phyloP scores from a whole-genome alignment of 1,140 invertebrate genomes.

The Popillia japonica region DNA sequence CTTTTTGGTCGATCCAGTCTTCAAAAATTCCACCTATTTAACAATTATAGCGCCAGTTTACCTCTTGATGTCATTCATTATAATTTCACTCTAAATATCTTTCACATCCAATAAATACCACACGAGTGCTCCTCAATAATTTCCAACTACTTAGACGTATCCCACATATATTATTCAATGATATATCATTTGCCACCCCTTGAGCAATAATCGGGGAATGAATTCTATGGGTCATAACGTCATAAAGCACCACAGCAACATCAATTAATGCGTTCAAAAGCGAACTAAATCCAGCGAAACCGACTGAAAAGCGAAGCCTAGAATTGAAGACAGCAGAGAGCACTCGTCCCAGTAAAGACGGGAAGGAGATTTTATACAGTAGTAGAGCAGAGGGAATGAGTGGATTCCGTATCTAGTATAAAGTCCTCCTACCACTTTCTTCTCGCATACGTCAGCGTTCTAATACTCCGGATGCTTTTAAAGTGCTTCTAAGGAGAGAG shows the following conservation, averaged over 20 bases:
- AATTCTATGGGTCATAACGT: too few species aligned
- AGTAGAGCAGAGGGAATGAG: neutral
- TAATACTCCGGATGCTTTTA: slow-evolving; percentile 31
- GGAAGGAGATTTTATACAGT: slow-evolving; percentile 24
- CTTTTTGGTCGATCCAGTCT: too few species aligned
- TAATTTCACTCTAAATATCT: too few species aligned
- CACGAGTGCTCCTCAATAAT: too few species aligned
- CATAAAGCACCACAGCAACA: slow-evolving; percentile 3
- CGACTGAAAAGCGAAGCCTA: neutral
- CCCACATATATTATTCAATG: too few species aligned
- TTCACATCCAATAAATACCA: too few species aligned
- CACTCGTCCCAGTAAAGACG: slow-evolving; percentile 24
- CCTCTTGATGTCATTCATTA: too few species aligned
- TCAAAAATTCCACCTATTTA: too few species aligned
- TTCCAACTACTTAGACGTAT: too few species aligned
- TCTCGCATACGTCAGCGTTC: slow-evolving; percentile 16
- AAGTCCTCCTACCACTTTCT: neutral
- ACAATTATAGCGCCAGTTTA: too few species aligned
- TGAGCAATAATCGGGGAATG: too few species aligned
- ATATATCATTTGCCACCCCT: too few species aligned
- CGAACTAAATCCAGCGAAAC: neutral
- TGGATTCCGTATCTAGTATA: neutral
- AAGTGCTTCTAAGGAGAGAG: neutral
- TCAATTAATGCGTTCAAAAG: slow-evolving; percentile 25
- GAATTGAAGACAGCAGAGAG: neutral